Percentiles rank a stretch among this genome's conserved stretches.
phyloP scores from a whole-genome alignment of 1,140 invertebrate species.

The Zophobas morio region DNA sequence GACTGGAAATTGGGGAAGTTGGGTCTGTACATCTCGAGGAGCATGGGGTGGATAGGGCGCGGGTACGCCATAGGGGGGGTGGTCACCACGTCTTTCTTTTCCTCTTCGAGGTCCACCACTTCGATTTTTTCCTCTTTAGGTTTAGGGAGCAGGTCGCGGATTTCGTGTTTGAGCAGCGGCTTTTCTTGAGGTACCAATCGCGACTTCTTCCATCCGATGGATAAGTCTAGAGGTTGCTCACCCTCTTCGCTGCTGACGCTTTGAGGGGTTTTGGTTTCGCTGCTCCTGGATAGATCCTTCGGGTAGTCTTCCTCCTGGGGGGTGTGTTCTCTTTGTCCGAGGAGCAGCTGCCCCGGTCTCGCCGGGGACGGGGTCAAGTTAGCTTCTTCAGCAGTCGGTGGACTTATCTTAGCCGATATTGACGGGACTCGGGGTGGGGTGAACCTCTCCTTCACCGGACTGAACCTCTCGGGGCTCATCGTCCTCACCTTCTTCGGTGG shows the following conservation, averaged over 20 bases:
- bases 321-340: slow-evolving; percentile 62
- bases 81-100: slow-evolving; percentile 53
- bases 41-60: slow-evolving; percentile 83
- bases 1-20: slow-evolving; percentile 72
- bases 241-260: slow-evolving; percentile 60
- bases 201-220: slow-evolving; percentile 71
- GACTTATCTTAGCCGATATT: slow-evolving; percentile 73
- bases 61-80: slow-evolving; percentile 82
- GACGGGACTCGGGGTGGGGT: slow-evolving; percentile 68
- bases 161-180: slow-evolving; percentile 20
- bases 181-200: slow-evolving; percentile 55
- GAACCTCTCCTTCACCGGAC: slow-evolving; percentile 67
- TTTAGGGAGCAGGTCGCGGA: slow-evolving; percentile 37
- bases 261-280: slow-evolving; percentile 45
- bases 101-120: slow-evolving; percentile 57
- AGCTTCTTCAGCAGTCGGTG: slow-evolving; percentile 77
- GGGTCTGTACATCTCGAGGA: slow-evolving; percentile 70
- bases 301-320: slow-evolving; percentile 58
- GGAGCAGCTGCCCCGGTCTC: slow-evolving; percentile 69
- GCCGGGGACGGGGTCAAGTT: slow-evolving; percentile 77
- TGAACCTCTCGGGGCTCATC: slow-evolving; percentile 59
- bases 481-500: slow-evolving; percentile 62
- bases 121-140: slow-evolving; percentile 61
- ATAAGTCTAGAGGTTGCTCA: slow-evolving; percentile 84
- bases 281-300: slow-evolving; percentile 58